phyloP scores from a whole-genome alignment of 2,888 invertebrate genomes.

The Aradus depressus region DNA sequence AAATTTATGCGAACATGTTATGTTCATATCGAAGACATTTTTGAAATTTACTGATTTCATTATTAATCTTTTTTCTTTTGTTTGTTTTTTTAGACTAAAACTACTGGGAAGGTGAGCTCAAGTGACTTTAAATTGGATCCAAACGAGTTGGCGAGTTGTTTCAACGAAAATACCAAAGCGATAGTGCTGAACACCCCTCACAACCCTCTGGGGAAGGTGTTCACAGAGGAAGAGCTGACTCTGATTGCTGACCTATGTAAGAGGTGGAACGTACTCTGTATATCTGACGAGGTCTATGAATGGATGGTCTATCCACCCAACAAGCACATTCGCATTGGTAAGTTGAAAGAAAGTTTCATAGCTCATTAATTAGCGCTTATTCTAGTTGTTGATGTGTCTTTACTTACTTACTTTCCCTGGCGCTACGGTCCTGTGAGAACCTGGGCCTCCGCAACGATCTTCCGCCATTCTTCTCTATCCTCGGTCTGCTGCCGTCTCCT shows the following conservation, averaged over 20 bases:
- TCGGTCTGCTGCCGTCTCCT: too few species aligned
- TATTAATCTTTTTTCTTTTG: background rate
- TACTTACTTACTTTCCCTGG: too few species aligned
- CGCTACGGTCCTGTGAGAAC: too few species aligned
- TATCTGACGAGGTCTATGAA: slow-evolving; percentile 97
- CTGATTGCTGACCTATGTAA: slow-evolving; percentile 78
- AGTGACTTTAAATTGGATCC: slow-evolving; percentile 84
- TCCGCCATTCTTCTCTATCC: too few species aligned
- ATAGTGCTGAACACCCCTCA: slow-evolving; percentile 96
- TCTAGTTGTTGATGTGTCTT: too few species aligned
- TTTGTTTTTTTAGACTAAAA: slow-evolving; percentile 37
- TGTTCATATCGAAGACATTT: too few species aligned
- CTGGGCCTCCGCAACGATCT: too few species aligned
- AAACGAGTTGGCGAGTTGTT: slow-evolving; percentile 63
- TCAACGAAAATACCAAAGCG: slow-evolving; percentile 82
- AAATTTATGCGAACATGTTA: too few species aligned
- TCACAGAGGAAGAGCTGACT: slow-evolving; percentile 53
- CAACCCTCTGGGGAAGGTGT: slow-evolving; percentile 93
- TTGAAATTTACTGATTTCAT: background rate
- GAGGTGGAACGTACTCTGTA: slow-evolving; percentile 80
- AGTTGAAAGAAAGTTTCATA: too few species aligned
- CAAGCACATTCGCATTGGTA: slow-evolving; percentile 83
- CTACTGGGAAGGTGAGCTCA: slow-evolving; percentile 44
- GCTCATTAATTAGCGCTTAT: too few species aligned
- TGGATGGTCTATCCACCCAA: slow-evolving; percentile 82